phyloP scores from a whole-genome alignment of 2,113 vertebrate species.

The Phalacrocorax brasilianus region DNA sequence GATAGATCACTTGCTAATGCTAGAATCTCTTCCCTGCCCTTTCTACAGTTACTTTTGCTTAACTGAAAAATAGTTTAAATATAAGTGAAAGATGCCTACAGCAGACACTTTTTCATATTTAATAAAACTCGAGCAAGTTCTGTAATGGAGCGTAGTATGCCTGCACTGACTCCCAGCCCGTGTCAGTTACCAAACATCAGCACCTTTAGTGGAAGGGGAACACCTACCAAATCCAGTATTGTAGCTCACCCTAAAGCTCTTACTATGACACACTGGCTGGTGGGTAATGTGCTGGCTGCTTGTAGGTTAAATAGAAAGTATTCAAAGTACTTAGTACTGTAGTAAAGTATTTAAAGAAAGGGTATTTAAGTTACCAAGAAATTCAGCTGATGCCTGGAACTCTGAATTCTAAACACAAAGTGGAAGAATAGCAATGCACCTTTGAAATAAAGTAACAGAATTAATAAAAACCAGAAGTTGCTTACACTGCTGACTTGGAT shows the following conservation, averaged over 20 bases:
- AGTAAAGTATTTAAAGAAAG: background rate
- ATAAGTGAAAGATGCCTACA: background rate
- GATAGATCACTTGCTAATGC: background rate
- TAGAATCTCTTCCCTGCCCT: background rate
- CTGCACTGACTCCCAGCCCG: background rate
- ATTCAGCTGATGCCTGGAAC: background rate
- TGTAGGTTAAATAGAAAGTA: background rate
- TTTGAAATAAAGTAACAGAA: background rate
- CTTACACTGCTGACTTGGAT: conserved; percentile 98
- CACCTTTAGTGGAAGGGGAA: background rate
- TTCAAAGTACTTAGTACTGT: background rate
- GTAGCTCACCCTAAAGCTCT: background rate
- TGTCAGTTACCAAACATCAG: background rate
- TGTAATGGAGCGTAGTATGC: background rate
- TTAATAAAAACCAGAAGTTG: background rate
- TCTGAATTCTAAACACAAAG: background rate
- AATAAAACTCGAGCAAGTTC: background rate
- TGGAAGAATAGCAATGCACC: background rate
- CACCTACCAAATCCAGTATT: background rate
- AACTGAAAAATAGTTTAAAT: background rate
- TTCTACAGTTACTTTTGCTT: background rate
- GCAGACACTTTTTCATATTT: background rate
- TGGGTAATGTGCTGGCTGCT: background rate
- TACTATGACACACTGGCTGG: background rate
- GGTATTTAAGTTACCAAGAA: background rate